Base-by-base conservation (phyloP, 2,797 vertebrate species). In the Acanthurus lineatus region DNA sequence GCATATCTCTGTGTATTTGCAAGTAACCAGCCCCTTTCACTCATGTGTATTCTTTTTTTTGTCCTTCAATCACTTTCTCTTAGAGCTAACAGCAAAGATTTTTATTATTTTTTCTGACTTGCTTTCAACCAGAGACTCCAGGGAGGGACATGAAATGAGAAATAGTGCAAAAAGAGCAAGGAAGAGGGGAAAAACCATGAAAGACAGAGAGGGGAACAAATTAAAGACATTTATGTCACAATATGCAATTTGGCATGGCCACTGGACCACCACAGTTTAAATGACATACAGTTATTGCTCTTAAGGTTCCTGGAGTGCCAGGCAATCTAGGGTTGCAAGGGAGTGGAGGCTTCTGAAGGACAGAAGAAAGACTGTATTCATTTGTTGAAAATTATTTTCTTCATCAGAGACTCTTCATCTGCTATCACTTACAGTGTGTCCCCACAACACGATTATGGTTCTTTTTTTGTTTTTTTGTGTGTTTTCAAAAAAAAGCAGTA, bases 101-200 rank as follows among this genome's bases (percentile, higher is more conserved):
- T 73, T 84, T 32, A 3, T 77, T 87, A 75, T 78, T 76, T 59
- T 71, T 67, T 73, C 51, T 67, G 56, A 83, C 56, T 65, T 54
- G 42, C 72, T 67, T 84, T 79, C 60, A 81, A 83, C 44, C 53
- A 66, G 54, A 64, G 74, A 65, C 56, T 58, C 28, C 25, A 78
- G 54, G 40, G 38, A 38, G 47, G 40, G 49, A 70, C 66, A 44
- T 48, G 61, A 63, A n/a, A 44, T 2, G 47, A 20, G 44, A 20
- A 60, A 53, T 32, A 32, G 28, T 32, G 28, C 28, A 32, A 32
- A 32, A 32, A 32, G 28, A 64, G 51, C 68, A 49, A 72, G 40
- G 15, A 42, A 65, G 60, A 6, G 57, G 17, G 5, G 44, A 58
- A 9, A 53, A 47, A 48, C 8, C n/a, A 42, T 9, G 7, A 6